phyloP scores from a whole-genome alignment of 1,140 invertebrate genomes.

The Apolygus lucorum region DNA sequence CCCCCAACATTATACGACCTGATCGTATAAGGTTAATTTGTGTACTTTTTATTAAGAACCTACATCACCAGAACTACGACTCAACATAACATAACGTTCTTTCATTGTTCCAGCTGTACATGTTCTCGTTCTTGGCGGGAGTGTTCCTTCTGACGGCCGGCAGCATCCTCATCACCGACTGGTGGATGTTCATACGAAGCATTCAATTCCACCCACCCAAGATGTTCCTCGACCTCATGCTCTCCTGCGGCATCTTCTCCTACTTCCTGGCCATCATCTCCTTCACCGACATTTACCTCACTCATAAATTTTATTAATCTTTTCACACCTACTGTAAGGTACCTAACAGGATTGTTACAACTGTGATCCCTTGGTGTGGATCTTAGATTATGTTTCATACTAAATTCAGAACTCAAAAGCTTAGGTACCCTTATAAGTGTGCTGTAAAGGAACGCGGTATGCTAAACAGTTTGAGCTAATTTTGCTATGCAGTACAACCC shows the following conservation, averaged over 20 bases:
- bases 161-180: slow-evolving; percentile 52
- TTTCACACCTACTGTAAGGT: no score
- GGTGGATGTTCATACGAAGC: slow-evolving; percentile 43
- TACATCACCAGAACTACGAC: background rate
- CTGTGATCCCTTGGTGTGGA: no score
- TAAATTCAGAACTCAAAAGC: no score
- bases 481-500: no score
- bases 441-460: no score
- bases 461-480: no score
- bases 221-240: slow-evolving; percentile 50
- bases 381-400: no score
- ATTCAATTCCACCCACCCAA: slow-evolving; percentile 47
- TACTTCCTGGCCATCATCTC: slow-evolving; percentile 46
- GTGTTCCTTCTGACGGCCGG: slow-evolving; percentile 54
- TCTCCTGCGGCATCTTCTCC: slow-evolving; percentile 47
- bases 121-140: slow-evolving; percentile 52
- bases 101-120: slow-evolving; percentile 41
- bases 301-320: slow-evolving; percentile 34
- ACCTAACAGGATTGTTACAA: no score
- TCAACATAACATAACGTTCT: no score
- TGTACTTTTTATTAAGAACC: background rate
- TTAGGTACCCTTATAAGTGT: no score
- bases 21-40: no score
- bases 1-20: background rate
- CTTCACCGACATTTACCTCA: slow-evolving; percentile 45